Conservation (phyloP, 1,140 invertebrate genomes). For the Scaptodrosophila lebanonensis region DNA sequence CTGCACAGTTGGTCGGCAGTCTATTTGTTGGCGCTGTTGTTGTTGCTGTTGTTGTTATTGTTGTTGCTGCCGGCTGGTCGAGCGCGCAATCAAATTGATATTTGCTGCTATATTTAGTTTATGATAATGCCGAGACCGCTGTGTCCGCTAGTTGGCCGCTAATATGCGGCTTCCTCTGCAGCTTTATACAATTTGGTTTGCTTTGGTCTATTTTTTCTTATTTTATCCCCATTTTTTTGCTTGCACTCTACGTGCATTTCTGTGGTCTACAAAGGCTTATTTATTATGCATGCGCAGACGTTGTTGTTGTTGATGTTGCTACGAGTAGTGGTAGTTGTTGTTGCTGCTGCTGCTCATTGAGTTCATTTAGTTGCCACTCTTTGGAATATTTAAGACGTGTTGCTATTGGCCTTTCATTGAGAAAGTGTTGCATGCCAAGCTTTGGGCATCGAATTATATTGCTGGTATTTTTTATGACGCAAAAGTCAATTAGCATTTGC, state of each 20-base stretch:
- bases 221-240: too few relatives aligned
- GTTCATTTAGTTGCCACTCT: slow-evolving; percentile 8
- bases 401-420: slow-evolving; percentile 21
- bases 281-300: slow-evolving; percentile 51
- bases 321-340: too few relatives aligned
- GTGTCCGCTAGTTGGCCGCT: slow-evolving; percentile 26
- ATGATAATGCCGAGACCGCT: slow-evolving; percentile 67
- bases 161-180: slow-evolving; percentile 62
- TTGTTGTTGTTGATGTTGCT: slow-evolving; percentile 15
- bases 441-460: too few relatives aligned
- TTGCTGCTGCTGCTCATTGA: too few relatives aligned
- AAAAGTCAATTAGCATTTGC: slow-evolving; percentile 64
- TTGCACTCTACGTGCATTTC: slow-evolving; percentile 29
- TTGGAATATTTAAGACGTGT: slow-evolving; percentile 16
- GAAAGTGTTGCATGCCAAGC: slow-evolving; percentile 32
- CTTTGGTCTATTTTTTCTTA: too few relatives aligned
- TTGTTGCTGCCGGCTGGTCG: slow-evolving; percentile 48
- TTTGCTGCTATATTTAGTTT: slow-evolving; percentile 74
- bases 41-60: slow-evolving; percentile 1
- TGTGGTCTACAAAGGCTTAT: slow-evolving; percentile 47
- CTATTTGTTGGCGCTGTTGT: not conserved
- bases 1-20: too few relatives aligned
- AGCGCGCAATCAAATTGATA: slow-evolving; percentile 68
- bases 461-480: slow-evolving; percentile 28
- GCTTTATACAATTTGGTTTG: too few relatives aligned